A percentile compares a stretch with the other conserved stretches of the same genome.
These are phyloP conservation scores for Drosophila erecta DNA, from an alignment of 1,140 invertebrate genomes.

Conservation along the genomic window DNA sequence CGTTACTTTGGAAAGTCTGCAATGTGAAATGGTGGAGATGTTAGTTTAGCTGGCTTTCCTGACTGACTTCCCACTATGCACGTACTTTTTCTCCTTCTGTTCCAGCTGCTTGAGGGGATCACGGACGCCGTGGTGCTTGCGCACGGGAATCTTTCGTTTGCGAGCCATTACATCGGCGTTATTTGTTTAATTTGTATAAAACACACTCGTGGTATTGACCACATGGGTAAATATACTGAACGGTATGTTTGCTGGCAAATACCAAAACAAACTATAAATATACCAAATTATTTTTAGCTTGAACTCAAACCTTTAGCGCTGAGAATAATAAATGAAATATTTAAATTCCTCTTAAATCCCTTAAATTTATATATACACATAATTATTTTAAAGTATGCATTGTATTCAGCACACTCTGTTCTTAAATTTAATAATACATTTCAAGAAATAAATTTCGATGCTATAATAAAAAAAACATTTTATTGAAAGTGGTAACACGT, in stretches of 20 bases:
- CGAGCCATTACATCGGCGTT: conserved; percentile 54
- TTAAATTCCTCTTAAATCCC: no score
- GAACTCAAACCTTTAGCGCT: neutral
- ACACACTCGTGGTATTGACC: conserved; percentile 4
- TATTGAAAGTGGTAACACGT: no score
- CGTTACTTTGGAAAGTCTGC: conserved; percentile 74
- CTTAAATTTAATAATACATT: no score
- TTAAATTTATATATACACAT: no score
- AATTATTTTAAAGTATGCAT: no score
- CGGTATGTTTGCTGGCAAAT: neutral
- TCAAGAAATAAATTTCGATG: no score
- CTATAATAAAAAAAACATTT: no score
- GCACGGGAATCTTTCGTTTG: conserved; percentile 80
- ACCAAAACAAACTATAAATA: neutral
- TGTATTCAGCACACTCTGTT: no score
- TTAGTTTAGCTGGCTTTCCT: neutral
- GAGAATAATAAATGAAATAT: no score
- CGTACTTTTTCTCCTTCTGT: conserved; percentile 68
- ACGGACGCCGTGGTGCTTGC: conserved; percentile 82
- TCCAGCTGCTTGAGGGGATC: conserved; percentile 81
- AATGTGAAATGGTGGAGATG: neutral
- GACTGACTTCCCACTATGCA: no score
- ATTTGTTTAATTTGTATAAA: conserved; percentile 6
- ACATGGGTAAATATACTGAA: neutral
- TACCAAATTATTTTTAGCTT: neutral